Evolutionary conservation across 2,797 vertebrate species (phyloP).

Genomic region (Sternarchorhynchus goeldii): DNA sequence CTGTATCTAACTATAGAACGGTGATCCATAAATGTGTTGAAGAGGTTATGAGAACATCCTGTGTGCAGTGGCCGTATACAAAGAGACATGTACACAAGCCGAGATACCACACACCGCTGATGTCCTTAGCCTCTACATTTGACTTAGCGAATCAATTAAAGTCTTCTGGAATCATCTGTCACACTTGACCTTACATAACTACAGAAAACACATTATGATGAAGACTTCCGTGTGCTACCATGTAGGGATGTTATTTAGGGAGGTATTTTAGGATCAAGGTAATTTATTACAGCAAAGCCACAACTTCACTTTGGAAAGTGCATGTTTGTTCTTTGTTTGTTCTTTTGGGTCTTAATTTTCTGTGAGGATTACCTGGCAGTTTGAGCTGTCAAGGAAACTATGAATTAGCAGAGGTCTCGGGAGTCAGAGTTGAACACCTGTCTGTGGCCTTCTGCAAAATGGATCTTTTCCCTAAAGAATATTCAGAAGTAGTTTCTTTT

Average conservation of each 20-base stretch:
- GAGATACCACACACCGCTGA: slow-evolving; percentile 31
- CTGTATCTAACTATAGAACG: slow-evolving; percentile 35
- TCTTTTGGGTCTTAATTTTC: neutral
- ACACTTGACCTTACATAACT: slow-evolving; percentile 8
- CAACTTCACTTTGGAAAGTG: neutral
- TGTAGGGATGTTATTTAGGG: too few relatives aligned
- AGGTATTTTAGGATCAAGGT: too few relatives aligned
- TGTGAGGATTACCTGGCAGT: too few relatives aligned
- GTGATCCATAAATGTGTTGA: slow-evolving; percentile 44
- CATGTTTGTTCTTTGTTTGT: neutral
- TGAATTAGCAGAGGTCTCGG: too few relatives aligned
- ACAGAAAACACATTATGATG: neutral
- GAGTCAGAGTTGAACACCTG: too few relatives aligned
- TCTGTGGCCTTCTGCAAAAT: too few relatives aligned
- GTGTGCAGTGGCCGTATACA: slow-evolving; percentile 12
- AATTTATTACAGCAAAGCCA: too few relatives aligned
- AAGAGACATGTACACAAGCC: neutral
- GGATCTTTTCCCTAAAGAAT: too few relatives aligned
- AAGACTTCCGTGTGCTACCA: neutral
- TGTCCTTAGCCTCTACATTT: slow-evolving; percentile 29
- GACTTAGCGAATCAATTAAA: slow-evolving; percentile 37
- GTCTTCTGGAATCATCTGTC: slow-evolving; percentile 20
- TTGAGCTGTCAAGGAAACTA: too few relatives aligned
- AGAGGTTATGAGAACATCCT: slow-evolving; percentile 53
- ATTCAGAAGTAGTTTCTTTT: too few relatives aligned